Evolutionary conservation across 2,113 vertebrate genomes (phyloP).

Genomic region (Felis chaus): DNA sequence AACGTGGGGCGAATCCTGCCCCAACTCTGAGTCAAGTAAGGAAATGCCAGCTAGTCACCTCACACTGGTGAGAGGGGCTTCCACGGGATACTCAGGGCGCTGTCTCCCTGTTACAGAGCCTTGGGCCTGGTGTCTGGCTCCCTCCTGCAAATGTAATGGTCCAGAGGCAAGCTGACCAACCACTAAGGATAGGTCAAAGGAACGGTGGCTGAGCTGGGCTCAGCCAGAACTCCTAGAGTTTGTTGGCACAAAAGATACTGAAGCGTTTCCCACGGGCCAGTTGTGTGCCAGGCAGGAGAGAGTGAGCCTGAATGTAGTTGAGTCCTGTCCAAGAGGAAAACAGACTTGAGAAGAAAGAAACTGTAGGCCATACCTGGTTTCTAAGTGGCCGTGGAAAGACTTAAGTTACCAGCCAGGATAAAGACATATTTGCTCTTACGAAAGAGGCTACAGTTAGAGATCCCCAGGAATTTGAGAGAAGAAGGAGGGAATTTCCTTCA

Average conservation of each 20-base stretch:
- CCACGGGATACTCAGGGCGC: not conserved
- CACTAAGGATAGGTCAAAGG: not conserved
- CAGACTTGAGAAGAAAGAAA: not conserved
- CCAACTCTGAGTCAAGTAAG: not conserved
- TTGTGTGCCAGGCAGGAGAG: not conserved
- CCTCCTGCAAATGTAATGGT: not conserved
- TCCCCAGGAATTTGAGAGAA: not conserved
- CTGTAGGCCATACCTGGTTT: not conserved
- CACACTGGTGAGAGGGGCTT: not conserved
- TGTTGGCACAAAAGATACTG: not conserved
- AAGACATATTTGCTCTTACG: not conserved
- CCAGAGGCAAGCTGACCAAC: not conserved
- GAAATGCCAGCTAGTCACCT: not conserved
- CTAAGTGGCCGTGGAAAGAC: not conserved
- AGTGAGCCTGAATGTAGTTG: not conserved
- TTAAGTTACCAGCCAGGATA: not conserved
- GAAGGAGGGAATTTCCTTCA: not conserved
- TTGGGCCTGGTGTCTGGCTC: not conserved
- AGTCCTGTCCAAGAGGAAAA: not conserved
- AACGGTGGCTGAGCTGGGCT: not conserved
- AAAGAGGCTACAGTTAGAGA: not conserved
- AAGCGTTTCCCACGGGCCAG: not conserved
- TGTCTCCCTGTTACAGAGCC: not conserved
- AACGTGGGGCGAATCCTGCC: not conserved
- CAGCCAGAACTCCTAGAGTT: not conserved